Evolutionary conservation across 2,888 invertebrate genomes (phyloP), one percentile per base, ranked within the genome.

Genomic region (Nymphalis polychloros): DNA sequence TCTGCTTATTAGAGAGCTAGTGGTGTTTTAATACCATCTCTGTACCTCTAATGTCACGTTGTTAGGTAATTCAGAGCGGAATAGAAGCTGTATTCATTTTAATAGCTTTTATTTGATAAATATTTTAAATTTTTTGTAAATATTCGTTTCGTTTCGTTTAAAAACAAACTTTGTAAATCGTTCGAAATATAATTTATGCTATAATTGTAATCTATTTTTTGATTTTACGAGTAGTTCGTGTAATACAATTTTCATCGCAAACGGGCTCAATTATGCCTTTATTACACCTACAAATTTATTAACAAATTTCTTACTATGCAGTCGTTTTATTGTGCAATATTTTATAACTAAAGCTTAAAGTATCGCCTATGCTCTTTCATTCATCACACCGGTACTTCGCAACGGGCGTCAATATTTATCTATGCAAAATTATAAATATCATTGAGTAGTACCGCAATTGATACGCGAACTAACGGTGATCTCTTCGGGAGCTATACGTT

Each of bases 351-450:
- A 48, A 20, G 52, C 19, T 27, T 20, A 50, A 35, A 23, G 47
- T 8, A 27, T 55, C 53, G 31, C 17, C 31, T 55, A n/a, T 31
- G 31, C 53, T 55, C 48, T 16, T 59, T 27, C 63, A 68, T 68
- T 59, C 63, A 64, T 71, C 64, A 50, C 41, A 57, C 41, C 50
- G 53, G 53, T 55, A 49, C 50, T 63, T 52, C 27, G 53, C 17
- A 50, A 68, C 63, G 57, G 59, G 59, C 66, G 69, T 62, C 68
- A 72, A 63, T 70, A 70, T 70, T 72, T 72, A 73, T 72, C 63
- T 72, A 72, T 68, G 69, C 68, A 69, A 70, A 72, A 77, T 70
- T 72, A 72, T 77, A 81, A 81, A 67, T 74, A 74, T 70, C 57
- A 55, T 57, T 52, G 27, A 31, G 52, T 64, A 59, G 59, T 68